phyloP scores from a whole-genome alignment of 2,113 vertebrate species.

The Columbina picui region DNA sequence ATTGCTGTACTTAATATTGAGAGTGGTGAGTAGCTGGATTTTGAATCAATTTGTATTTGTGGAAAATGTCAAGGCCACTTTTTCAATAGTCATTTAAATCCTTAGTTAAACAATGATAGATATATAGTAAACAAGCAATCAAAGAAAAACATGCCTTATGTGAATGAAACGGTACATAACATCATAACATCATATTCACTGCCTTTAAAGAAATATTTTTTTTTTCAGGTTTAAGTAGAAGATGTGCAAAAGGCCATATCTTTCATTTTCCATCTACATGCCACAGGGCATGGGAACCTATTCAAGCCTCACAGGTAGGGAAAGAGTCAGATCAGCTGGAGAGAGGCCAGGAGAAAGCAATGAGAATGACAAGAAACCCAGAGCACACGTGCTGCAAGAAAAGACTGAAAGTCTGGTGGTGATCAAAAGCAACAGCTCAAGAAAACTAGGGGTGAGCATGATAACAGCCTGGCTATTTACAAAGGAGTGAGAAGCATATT shows the following conservation, averaged over 20 bases:
- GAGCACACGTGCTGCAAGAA: not conserved
- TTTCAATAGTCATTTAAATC: not conserved
- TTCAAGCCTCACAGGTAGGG: not conserved
- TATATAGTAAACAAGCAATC: not conserved
- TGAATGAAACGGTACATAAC: not conserved
- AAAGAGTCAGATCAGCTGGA: not conserved
- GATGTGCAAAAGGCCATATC: not conserved
- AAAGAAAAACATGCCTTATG: not conserved
- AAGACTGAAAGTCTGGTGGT: not conserved
- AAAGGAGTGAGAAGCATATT: not conserved
- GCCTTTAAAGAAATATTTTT: not conserved
- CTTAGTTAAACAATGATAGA: not conserved
- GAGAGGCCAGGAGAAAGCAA: not conserved
- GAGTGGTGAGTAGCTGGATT: not conserved
- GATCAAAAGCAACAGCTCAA: not conserved
- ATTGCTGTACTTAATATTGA: not conserved
- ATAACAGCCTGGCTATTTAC: not conserved
- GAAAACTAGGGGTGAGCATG: not conserved
- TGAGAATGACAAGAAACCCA: not conserved
- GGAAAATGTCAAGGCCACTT: not conserved
- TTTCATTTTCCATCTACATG: not conserved
- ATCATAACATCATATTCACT: not conserved
- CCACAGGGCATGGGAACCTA: not conserved
- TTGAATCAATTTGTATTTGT: not conserved
- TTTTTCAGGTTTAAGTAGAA: not conserved